Evolutionary conservation across 1,140 invertebrate species (phyloP), one percentile per base, ranked within the genome.

Genomic region (Notospermus geniculatus): DNA sequence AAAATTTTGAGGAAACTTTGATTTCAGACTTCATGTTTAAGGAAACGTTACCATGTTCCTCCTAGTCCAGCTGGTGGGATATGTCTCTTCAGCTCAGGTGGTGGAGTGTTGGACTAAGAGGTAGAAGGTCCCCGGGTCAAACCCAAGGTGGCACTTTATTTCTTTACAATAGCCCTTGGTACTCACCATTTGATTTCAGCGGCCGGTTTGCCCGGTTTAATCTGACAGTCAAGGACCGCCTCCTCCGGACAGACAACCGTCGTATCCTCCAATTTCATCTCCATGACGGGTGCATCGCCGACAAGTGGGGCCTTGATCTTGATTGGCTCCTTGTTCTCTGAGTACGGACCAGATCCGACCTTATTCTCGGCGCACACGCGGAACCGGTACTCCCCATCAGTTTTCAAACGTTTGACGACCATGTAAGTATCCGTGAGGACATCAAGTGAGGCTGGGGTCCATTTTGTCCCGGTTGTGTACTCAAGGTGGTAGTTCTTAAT

Each of bases 271-370:
- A 36, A 15, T 15, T 36, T 36, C 32, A 36, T 36, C 4, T 36
- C 32, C 32, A 36, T 36, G 32, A 36, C 15, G 5, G 32, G 32
- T 4, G 32, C 32, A 15, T 36, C 19, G 25, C 46, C 19, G n/a
- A 22, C 45, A 52, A 41, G 61, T 15, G 94, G 94, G 86, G 97
- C 93, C 59, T 91, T 88, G 63, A 95, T 91, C 71, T 91, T 91
- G 29, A 64, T 32, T 13, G 27, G 55, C 59, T 64, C 72, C n/a
- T 89, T 87, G 83, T 76, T 95, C 92, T 15, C 25, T 85, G 69
- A 95, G 89, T 93, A 92, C 70, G 93, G 91, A 63, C 92, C 88
- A 22, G 90, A 91, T 19, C 95, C 95, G 27, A 95, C 95, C 83
- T 95, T 97, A 82, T 98, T 98, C 0, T 95, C 68, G 27, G 70